Conservation (phyloP, 1,140 invertebrate species). For the Neotoxoptera formosana region DNA sequence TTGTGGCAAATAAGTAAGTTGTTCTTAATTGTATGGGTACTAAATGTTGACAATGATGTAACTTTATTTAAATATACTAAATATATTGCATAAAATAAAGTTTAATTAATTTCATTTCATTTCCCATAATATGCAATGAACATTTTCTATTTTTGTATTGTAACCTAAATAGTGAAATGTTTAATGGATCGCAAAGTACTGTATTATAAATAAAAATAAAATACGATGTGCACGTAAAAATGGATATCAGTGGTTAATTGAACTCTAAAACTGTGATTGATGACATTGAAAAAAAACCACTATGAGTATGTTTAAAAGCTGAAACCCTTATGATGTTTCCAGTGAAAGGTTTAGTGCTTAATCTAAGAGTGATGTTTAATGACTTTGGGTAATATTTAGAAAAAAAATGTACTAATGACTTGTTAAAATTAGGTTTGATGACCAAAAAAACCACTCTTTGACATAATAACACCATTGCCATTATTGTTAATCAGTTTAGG, state of each 20-base stretch:
- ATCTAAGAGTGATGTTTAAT: conserved; percentile 1
- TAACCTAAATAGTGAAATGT: background rate
- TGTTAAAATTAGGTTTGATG: background rate
- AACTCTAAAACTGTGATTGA: conserved; percentile 21
- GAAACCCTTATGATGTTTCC: background rate
- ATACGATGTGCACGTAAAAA: background rate
- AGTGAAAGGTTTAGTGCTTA: background rate
- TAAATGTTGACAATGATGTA: background rate
- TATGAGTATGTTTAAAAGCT: background rate
- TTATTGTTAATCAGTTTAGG: background rate
- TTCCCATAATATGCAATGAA: background rate
- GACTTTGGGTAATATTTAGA: background rate
- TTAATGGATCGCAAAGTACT: background rate
- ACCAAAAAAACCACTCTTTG: background rate
- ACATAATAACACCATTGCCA: background rate
- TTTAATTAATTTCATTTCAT: too few relatives aligned
- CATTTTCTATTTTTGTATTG: background rate
- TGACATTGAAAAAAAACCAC: background rate
- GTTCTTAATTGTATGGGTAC: background rate
- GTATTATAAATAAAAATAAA: background rate
- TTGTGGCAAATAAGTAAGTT: background rate
- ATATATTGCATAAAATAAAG: background rate
- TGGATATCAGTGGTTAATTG: background rate
- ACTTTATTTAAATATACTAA: background rate
- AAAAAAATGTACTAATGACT: background rate